Evolutionary conservation across 2,113 vertebrate species (phyloP).

Genomic region (Chaetodon auriga): DNA sequence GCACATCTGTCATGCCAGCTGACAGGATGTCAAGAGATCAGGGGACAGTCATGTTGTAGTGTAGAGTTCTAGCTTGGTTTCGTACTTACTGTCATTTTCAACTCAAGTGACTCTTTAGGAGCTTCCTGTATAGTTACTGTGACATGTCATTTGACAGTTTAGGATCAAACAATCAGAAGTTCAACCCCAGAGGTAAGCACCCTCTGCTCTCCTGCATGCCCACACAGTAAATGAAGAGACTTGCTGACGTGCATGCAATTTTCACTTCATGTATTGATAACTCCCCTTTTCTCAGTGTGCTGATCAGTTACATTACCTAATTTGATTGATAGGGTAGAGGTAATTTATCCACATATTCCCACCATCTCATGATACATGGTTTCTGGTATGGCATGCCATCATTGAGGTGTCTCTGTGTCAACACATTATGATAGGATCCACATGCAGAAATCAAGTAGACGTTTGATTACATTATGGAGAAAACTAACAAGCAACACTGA

Average conservation of each 20-base stretch:
- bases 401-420: neutral
- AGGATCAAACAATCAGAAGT: neutral
- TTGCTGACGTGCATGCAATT: neutral
- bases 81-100: neutral
- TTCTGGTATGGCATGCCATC: neutral
- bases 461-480: neutral
- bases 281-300: neutral
- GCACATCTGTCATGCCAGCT: neutral
- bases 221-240: neutral
- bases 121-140: neutral
- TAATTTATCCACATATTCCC: neutral
- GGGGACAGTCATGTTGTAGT: neutral
- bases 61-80: neutral
- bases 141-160: neutral
- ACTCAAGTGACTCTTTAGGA: neutral
- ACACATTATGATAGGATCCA: neutral
- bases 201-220: neutral
- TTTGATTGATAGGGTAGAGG: neutral
- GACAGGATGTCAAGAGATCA: slow-evolving; percentile 18
- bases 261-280: neutral
- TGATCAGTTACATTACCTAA: neutral
- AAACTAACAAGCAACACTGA: neutral
- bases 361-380: neutral
- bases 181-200: neutral
- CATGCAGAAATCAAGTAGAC: neutral